Base-by-base conservation (phyloP, 2,113 vertebrate species). In the Pollimyrus isidori region DNA sequence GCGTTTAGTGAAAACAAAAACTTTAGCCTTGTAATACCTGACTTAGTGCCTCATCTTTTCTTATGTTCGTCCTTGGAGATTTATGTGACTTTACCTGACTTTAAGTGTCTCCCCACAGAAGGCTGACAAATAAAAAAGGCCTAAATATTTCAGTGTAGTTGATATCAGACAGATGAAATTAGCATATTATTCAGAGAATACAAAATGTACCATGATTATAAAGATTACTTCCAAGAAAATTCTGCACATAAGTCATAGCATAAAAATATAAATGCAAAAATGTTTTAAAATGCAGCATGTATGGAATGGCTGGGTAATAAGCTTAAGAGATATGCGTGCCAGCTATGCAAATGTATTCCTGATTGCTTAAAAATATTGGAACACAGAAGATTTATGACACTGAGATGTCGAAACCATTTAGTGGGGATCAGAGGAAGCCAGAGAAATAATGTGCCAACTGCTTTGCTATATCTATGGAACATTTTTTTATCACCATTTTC, bases 291-390 rank as follows among this genome's bases (percentile, higher is more conserved):
- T 53, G n/a, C 45, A 3, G 80, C 9, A 87, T 87, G 46, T 80
- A 53, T 48, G 87, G 48, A 87, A 30, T 19, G 45, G 80, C 17
- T 21, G 35, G 6, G 7, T 87, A 87, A 89, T 86, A 19, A 13
- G 84, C 39, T 87, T 89, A 86, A 73, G 56, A 50, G 23, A 9
- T 5, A 45, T 42, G 11, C 26, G 6, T 46, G 26, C 48, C 50
- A 17, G 85, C 46, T 76, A 87, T 21, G 45, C 62, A 90, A 90
- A 90, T 19, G n/a, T 23, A 90, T 76, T 30, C 21, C 4, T 76
- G 17, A 87, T 76, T 45, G 65, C 62, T 56, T 53, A 65, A 76
- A 69, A 52, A 42, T 10, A 45, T 45, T 52, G 84, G 26, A 30
- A 49, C 4, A 39, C 19, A 11, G 26, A n/a, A 73, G 6, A 56